Evolutionary conservation across 2,113 vertebrate species (phyloP), one percentile per base, ranked within the genome.

Genomic region (Macheiramphus alcinus): DNA sequence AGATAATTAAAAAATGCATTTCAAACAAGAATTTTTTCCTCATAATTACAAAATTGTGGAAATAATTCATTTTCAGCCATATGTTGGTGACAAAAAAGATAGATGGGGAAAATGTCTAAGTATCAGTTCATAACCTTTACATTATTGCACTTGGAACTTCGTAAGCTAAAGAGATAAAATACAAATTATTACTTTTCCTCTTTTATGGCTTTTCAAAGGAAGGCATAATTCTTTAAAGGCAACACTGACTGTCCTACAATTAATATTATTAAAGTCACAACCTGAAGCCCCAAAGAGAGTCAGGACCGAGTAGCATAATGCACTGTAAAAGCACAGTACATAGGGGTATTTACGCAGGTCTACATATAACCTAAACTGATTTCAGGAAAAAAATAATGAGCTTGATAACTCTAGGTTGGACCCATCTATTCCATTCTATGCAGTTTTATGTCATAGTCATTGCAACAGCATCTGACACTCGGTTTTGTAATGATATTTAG

Each of bases 341-440:
- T 9, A 56, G 45, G 7, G 5, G 2, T 42, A 8, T 20, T 50
- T 70, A 4, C 13, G 65, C 53, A 70, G 67, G 62, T 6, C 53
- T 48, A 27, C 1, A 0, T 6, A 45, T 53, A 29, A 36, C 13
- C n/a, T 91, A 38, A 83, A 50, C 8, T 23, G n/a, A 70, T 75
- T 90, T 61, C 34, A 48, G 48, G 40, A 19, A n/a, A 52, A 52
- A 52, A 74, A 58, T 20, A 58, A 1, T 50, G 45, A 47, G 7
- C 3, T 63, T 76, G 43, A 53, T 38, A 72, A 38, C 34, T 84
- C 19, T 5, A 29, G 19, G 17, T 4, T 80, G 12, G 50, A 42
- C 5, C 5, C 0, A 0, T 45, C 34, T 78, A 4, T n/a, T 91
- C 68, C 9, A 4, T 78, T 68, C 34, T 68, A 16, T 19, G 27